A percentile compares a stretch with the other conserved stretches of the same genome.
Conservation (phyloP, 2,888 invertebrate species). For the Brachyopa scutellaris region DNA sequence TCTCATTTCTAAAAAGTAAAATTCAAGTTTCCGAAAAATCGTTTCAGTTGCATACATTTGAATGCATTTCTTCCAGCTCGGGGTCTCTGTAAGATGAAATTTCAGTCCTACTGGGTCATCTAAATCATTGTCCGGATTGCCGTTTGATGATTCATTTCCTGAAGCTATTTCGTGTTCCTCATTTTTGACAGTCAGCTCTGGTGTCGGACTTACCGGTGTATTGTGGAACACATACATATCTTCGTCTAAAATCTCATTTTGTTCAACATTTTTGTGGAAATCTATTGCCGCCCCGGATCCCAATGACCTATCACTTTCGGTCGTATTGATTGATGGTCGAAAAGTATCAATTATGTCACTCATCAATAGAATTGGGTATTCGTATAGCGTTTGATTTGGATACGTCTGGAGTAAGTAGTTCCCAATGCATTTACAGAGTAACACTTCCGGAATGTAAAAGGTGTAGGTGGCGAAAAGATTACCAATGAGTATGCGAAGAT, state of each 20-base stretch:
- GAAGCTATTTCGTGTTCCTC: background rate
- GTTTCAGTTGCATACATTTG: constrained; percentile 74
- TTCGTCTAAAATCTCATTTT: constrained; percentile 74
- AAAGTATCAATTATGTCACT: constrained; percentile 70
- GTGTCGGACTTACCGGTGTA: constrained; percentile 36
- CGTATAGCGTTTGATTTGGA: constrained; percentile 72
- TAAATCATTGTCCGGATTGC: background rate
- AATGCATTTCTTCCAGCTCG: constrained; percentile 73
- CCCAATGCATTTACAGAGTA: constrained; percentile 74
- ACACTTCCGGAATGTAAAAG: constrained; percentile 74
- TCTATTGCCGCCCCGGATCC: constrained; percentile 8
- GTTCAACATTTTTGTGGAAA: constrained; percentile 71
- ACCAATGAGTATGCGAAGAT: constrained; percentile 64
- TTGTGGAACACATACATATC: constrained; percentile 63
- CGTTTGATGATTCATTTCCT: background rate
- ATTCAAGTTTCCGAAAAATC: constrained; percentile 74
- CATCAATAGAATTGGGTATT: constrained; percentile 73
- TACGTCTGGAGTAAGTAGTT: constrained; percentile 69
- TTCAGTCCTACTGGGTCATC: background rate
- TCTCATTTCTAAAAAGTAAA: constrained; percentile 60
- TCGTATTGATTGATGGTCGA: constrained; percentile 8
- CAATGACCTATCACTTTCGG: constrained; percentile 5
- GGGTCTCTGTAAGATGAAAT: background rate
- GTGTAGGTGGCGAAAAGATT: constrained; percentile 73
- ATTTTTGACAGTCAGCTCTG: constrained; percentile 23